Base-by-base conservation (phyloP, 1,140 invertebrate species). In the Phymastichus coffea region DNA sequence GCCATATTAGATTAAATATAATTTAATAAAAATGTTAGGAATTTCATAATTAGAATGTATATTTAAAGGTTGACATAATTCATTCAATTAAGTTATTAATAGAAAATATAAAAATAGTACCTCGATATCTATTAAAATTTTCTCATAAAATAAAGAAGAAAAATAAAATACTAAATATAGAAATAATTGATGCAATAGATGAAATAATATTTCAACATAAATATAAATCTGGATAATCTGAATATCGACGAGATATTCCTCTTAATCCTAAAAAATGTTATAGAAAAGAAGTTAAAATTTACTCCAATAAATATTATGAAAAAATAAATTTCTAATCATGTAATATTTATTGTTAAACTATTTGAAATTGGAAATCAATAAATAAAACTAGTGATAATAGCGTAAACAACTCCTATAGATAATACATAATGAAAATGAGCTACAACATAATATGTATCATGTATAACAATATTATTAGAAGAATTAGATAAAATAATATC, bases 371-470 rank as follows among this genome's bases (percentile, higher is more conserved):
- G 82, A 43, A 80, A 88, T 83, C 86, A 90, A 65, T 84, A 76
- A 74, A 83, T 79, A 78, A 89, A 81, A 64, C 86, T 85, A 49
- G 71, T 83, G 77, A 90, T 81, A 82, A 88, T 86, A n/a, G 84
- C 81, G 82, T 89, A 89, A 70, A 90, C 83, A 10, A 86, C 85
- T 66, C 84, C 84, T 78, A 86, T 85, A 17, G 83, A 86, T 67
- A 87, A 63, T 41, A 86, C 82, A 78, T 86, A 89, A 74, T 90
- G 87, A 72, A 90, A 90, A 77, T 91, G 87, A 46, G 84, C 85
- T 49, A 89, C 87, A 41, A 89, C 87, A 83, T 88, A 91, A 75
- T 89, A 90, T 20, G 86, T 89, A 73, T 90, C 86, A 81, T 90
- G 87, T 23, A 90, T 57, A 66, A 83, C 72, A 79, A 87, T 83